Evolutionary conservation across 2,888 invertebrate genomes (phyloP), one percentile per base, ranked within the genome.

Genomic region (Phlogophora meticulosa): DNA sequence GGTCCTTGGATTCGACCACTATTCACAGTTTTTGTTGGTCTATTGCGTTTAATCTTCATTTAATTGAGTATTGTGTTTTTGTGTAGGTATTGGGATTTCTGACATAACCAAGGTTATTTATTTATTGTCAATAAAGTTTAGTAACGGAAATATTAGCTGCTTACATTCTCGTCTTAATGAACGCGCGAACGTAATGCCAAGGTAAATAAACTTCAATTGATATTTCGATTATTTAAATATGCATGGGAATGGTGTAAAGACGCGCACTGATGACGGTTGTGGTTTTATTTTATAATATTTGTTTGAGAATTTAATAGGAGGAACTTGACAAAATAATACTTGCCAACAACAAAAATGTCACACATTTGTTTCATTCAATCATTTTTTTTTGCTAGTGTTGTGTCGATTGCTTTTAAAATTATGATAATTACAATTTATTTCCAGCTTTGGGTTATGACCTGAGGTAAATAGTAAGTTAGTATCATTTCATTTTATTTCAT

Each of bases 61-160:
- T 85, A 85, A 88, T 84, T 87, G 81, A 70, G 76, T 77, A 82
- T 82, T 85, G 73, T 79, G 76, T 83, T 85, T 83, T 81, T 80
- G 74, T 81, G 53, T 63, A 5, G 9, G 11, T 56, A 69, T 67
- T 66, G 9, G 40, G 66, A 17, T 63, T 76, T 75, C 77, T 82
- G 76, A 83, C 77, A 80, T 71, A 76, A 48, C 62, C 83, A 86
- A 87, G 87, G 87, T 83, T 77, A 72, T 57, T 42, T 77, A 66
- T 67, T 75, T 61, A 64, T 62, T 67, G 45, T 36, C 46, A 52
- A 76, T 78, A 72, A 81, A 78, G 82, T 81, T 81, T 66, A 81
- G 59, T 60, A 65, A 74, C 57, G 68, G 75, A 78, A 73, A 80
- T 78, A 74, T 72, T 68, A 74, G 63, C 61, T 72, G 65, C 70